phyloP scores from a whole-genome alignment of 2,113 vertebrate species.

The Chiloscyllium plagiosum region DNA sequence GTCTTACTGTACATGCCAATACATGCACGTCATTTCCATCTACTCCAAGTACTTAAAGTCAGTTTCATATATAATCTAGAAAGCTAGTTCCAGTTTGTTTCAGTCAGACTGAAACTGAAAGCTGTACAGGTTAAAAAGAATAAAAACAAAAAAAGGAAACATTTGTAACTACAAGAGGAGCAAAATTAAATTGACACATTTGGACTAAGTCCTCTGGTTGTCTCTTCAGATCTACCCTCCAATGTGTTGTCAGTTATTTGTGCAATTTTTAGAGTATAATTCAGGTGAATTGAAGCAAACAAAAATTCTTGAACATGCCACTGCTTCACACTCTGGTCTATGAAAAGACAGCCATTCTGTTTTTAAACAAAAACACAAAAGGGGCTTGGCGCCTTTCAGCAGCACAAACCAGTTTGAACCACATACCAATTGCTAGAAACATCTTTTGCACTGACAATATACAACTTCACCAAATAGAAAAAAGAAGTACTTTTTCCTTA shows the following conservation, averaged over 20 bases:
- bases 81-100: neutral
- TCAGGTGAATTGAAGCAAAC: neutral
- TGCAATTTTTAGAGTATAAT: neutral
- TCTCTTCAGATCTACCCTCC: neutral
- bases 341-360: neutral
- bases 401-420: neutral
- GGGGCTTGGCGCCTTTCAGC: neutral
- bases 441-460: neutral
- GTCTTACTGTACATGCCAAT: neutral
- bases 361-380: neutral
- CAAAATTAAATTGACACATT: neutral
- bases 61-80: neutral
- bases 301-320: neutral
- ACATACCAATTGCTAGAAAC: neutral
- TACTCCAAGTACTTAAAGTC: neutral
- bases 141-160: neutral
- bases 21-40: neutral
- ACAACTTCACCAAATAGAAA: neutral
- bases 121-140: neutral
- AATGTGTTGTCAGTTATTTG: neutral
- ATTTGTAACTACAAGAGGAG: neutral
- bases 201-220: neutral
- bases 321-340: neutral
- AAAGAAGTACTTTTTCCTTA: neutral
- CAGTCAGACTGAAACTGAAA: slow-evolving; percentile 9